A percentile compares a stretch with the other conserved stretches of the same genome.
Conservation (phyloP, 2,797 vertebrate species). For the Clarias laeviceps region DNA sequence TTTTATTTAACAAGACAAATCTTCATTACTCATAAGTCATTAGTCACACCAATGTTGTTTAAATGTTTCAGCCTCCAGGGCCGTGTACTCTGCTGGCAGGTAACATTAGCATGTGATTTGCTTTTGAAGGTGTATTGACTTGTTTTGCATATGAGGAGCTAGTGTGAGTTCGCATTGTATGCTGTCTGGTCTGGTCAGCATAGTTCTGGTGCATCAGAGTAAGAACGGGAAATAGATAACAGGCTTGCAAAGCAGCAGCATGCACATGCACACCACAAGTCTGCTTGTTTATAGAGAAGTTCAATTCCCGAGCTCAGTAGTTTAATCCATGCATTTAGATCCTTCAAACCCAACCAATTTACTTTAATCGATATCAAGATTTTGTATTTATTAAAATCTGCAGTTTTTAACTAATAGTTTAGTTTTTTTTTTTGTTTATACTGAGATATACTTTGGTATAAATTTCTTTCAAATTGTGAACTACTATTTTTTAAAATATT, state of each 20-base stretch:
- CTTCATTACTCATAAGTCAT: not conserved
- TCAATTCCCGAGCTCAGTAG: conserved; percentile 5
- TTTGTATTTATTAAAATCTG: too few relatives aligned
- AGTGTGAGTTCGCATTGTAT: conserved; percentile 31
- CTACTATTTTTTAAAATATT: not conserved
- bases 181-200: conserved; percentile 43
- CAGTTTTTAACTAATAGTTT: not conserved
- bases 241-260: conserved; percentile 52
- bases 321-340: not conserved
- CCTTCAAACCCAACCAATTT: not conserved
- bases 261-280: conserved; percentile 30
- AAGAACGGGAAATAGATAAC: conserved; percentile 48
- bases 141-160: conserved; percentile 64
- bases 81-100: conserved; percentile 18
- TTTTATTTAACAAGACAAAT: not conserved
- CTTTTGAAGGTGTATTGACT: conserved; percentile 58
- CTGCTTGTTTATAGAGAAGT: conserved; percentile 31
- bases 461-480: not conserved
- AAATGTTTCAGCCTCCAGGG: conserved; percentile 15
- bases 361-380: too few relatives aligned
- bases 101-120: conserved; percentile 55
- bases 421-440: not conserved
- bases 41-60: not conserved
- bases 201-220: conserved; percentile 38
- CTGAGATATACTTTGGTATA: not conserved